Percentiles rank a stretch among this genome's conserved stretches.
These are phyloP conservation scores for Aromia moschata DNA, from an alignment of 2,888 invertebrate genomes.

Conservation along the genomic window DNA sequence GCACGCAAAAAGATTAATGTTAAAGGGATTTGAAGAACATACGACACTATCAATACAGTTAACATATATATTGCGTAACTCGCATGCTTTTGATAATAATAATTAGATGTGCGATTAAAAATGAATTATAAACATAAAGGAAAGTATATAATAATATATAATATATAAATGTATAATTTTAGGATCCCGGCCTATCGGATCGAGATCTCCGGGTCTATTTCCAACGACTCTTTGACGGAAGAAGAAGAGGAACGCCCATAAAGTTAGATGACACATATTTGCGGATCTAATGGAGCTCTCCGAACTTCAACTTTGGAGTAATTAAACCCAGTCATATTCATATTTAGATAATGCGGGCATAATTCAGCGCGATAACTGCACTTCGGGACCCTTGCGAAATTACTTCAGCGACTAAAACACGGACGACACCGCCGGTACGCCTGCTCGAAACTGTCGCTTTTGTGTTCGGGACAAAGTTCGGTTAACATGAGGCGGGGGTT, in stretches of 20 bases:
- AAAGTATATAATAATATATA: too few species aligned
- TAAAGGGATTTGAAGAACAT: too few species aligned
- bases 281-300: slow-evolving; percentile 39
- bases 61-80: too few species aligned
- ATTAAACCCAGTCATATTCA: slow-evolving; percentile 42
- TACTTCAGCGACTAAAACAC: slow-evolving; percentile 40
- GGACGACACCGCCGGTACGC: slow-evolving; percentile 36
- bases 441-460: slow-evolving; percentile 5
- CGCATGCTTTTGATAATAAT: too few species aligned
- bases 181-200: neutral
- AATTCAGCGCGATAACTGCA: slow-evolving; percentile 36
- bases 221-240: neutral
- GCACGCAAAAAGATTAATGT: too few species aligned
- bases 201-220: neutral
- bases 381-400: slow-evolving; percentile 31
- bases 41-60: too few species aligned
- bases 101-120: too few species aligned
- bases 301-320: slow-evolving; percentile 38
- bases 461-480: slow-evolving; percentile 9
- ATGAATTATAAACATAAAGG: too few species aligned
- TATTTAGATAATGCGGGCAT: slow-evolving; percentile 37
- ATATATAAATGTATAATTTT: too few species aligned
- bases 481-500: slow-evolving; percentile 6
- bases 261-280: slow-evolving; percentile 40
- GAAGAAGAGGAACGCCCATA: slow-evolving; percentile 18